Base-by-base conservation (phyloP, 1,140 invertebrate species). In the Drosophila pruinosa region DNA sequence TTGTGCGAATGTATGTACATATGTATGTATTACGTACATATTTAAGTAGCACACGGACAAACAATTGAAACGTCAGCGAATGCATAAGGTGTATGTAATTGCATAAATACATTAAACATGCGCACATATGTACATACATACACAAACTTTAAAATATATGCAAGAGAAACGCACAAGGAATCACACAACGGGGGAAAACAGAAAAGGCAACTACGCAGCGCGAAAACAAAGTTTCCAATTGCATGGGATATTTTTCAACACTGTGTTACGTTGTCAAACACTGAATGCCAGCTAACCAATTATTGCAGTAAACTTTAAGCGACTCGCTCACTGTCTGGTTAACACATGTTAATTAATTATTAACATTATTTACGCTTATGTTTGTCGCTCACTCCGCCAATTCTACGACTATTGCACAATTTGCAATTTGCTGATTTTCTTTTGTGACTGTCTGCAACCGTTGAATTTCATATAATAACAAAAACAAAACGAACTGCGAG, bases 331-430 rank as follows among this genome's bases (percentile, higher is more conserved):
- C 7, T 54, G 47, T 12, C 19, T 39, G 39, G 26, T 52, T 53
- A 34, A 58, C 68, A 67, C 65, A 54, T 59, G 56, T 36, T 54
- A 64, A 62, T 80, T 65, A 67, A 72, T 67, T 78, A 75, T 64
- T 57, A 57, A 74, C 28, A 47, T 56, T 65, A 26, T 22, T 34
- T 17, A 34, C 36, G 34, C 12, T 52, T 43, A 22, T 47, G 10
- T 48, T 61, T 43, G 21, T 31, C 22, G 28, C 48, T 65, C 61
- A 50, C 48, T 39, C 38, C 50, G 12, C 15, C 31, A 15, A 62
- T 68, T 61, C 61, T 45, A 58, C 50, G 59, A 21, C 26, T 47
- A 67, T 77, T 85, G 81, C 81, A 85, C 81, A 88, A 83, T 83
- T 83, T 61, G 31, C n/a, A 34, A 53, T 50, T 31, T 50, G 67